Evolutionary conservation across 2,113 vertebrate species (phyloP), one percentile per base, ranked within the genome.

Genomic region (Numenius arquata): DNA sequence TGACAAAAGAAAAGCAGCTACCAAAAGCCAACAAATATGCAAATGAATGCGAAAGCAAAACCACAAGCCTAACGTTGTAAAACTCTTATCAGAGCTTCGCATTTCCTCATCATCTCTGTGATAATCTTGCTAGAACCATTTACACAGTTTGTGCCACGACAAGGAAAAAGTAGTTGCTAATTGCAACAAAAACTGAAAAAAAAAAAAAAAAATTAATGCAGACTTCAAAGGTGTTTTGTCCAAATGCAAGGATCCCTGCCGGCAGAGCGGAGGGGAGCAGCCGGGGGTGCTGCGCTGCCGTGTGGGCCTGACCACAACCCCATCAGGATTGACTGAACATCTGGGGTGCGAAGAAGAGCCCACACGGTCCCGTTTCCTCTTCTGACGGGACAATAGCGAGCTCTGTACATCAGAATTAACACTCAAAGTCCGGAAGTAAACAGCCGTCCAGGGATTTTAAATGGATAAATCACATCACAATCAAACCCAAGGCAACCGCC

Each of bases 381-480:
- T 71, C 89, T 74, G 23, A 38, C 40, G 63, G 70, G 73, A 95
- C 93, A 96, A 90, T 25, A 78, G 81, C 0, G 0, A 84, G 58
- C 38, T 82, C 45, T 55, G 55, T 71, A 79, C 76, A 11, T 50
- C 76, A 71, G 50, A 73, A 90, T 71, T 90, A 92, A 92, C 55
- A 93, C 78, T 90, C 55, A 71, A 34, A 90, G 63, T 62, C 81
- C 52, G 29, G 84, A 94, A 79, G 34, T 30, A 94, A 96, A 93
- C 58, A 89, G 58, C 12, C 65, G 26, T 52, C 73, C 81, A 47
- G 34, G 38, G 72, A 79, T 72, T 88, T 52, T 59, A 79, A 75
- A 61, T 1, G 7, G 43, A 27, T 34, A 78, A 76, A 93, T 70
- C 25, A 45, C 25, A 88, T 34, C 25, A 25, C 26, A 61, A 27